Base-by-base conservation (phyloP, 2,888 invertebrate species). In the Carterocephalus palaemon region DNA sequence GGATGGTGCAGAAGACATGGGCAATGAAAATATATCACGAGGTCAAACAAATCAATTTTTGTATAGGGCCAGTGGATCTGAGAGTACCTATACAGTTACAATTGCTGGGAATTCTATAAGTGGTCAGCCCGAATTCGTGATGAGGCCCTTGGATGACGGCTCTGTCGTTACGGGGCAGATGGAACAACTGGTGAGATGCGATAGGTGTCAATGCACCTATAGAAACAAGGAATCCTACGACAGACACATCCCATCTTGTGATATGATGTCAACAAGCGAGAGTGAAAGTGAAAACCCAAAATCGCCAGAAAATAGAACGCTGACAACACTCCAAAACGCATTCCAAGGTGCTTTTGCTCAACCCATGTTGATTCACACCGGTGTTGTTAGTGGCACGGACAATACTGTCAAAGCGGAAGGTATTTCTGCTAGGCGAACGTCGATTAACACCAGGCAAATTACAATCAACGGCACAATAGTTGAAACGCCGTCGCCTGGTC, bases 201-300 rank as follows among this genome's bases (percentile, higher is more conserved):
- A 93, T 57, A 90, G 94, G 52, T 97, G 97, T 67, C 94, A 94
- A 60, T 93, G 96, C 64, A 95, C 95, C 1, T 95, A 95, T 64
- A 88, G 95, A 60, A 95, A 94, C 34, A 91, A 92, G 52, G 92
- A 92, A 48, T 95, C 95, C 40, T 95, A 92, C 63, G 92, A 94
- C 60, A 88, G 94, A 29, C 95, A 95, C 67, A 80, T 95, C 48
- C 88, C 90, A 4, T 90, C 89, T 13, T 95, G 95, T 66, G 94
- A 94, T 59, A 90, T 92, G 67, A 90, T 94, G 77, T 90, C 91
- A 13, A 92, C 92, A 0, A 94, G 93, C 66, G 95, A 95, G 71
- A 94, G 94, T 64, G 95, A 95, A 63, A 93, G 93, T 15, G 94
- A 94, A 59, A 89, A 89, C 59, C 86, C 89, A 0, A 85, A 88